Evolutionary conservation across 2,113 vertebrate species (phyloP), one percentile per base, ranked within the genome.

Genomic region (Mus pahari): DNA sequence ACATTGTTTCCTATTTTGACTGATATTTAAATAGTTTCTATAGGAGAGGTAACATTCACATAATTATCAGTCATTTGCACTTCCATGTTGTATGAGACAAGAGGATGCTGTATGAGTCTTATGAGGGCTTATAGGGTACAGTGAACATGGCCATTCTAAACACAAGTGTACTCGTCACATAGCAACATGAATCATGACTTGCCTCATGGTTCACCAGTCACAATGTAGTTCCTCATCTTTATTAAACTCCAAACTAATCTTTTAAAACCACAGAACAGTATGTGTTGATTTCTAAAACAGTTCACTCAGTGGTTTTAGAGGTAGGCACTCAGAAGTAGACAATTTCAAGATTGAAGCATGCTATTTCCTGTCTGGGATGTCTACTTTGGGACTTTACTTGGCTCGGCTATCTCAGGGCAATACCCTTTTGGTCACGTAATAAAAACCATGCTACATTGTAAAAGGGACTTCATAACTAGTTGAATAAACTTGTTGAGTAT

Each of bases 401-500:
- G 5, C 53, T 83, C 3, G 33, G 7, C 42, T 86, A 70, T 88
- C 79, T 90, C 39, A 39, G 90, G 83, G 86, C 81, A 92, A 70
- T 82, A 50, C 42, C 13, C 17, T 55, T 36, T 70, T 83, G 92
- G 60, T 94, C 91, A 39, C 68, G 94, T 14, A 55, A 55, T 14
- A 96, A 97, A 93, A 78, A 82, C 73, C 58, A 55, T 89, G 50
- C 88, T 64, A 92, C 50, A 8, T 73, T 82, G 79, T 66, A 92
- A 96, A 62, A 88, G 74, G 93, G 19, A 55, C 20, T 90, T 93
- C 20, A n/a, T 73, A 26, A 20, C 36, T 55, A 77, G 90, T 48
- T 64, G 92, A 92, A 75, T 55, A 89, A 94, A 95, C 53, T 48
- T 94, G 84, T 82, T 92, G 82, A 89, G 62, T 86, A 94, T 89